These are phyloP conservation scores for Clytia hemisphaerica DNA, from an alignment of 30 jellyfish, hydroid and myxozoan genomes.

Conservation along the genomic window DNA sequence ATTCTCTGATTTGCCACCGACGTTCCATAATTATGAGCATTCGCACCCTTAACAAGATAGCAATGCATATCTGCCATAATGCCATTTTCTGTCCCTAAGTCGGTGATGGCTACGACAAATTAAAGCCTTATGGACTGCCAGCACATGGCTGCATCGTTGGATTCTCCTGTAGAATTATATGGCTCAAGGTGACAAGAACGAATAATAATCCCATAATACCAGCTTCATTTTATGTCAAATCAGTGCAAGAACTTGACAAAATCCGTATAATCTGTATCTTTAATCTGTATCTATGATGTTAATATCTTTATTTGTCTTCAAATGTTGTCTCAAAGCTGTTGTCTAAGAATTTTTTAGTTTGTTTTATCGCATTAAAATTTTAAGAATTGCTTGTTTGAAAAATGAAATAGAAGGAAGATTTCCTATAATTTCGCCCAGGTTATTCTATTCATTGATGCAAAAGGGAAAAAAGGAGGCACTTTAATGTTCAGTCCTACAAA, in stretches of 20 bases:
- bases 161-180: constrained; percentile 49
- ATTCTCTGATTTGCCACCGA: constrained; percentile 39
- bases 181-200: constrained; percentile 45
- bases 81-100: constrained; percentile 32
- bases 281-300: no score
- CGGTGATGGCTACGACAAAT: constrained; percentile 42
- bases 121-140: constrained; percentile 47
- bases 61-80: constrained; percentile 21
- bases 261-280: no score
- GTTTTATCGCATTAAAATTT: no score
- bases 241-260: constrained; percentile 30
- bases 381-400: no score
- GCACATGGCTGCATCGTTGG: constrained; percentile 66
- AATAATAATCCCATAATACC: constrained; percentile 41
- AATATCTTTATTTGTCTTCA: no score
- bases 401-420: no score
- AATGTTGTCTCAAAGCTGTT: no score
- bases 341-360: no score
- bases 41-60: neutral
- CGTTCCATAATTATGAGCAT: constrained; percentile 14
- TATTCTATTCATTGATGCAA: no score
- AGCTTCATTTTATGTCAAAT: constrained; percentile 33
- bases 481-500: no score
- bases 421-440: no score
- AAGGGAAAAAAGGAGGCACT: no score